A percentile compares a stretch with the other conserved stretches of the same genome.
These are phyloP conservation scores for Torymus auratus DNA, from an alignment of 2,888 invertebrate genomes.

Conservation along the genomic window DNA sequence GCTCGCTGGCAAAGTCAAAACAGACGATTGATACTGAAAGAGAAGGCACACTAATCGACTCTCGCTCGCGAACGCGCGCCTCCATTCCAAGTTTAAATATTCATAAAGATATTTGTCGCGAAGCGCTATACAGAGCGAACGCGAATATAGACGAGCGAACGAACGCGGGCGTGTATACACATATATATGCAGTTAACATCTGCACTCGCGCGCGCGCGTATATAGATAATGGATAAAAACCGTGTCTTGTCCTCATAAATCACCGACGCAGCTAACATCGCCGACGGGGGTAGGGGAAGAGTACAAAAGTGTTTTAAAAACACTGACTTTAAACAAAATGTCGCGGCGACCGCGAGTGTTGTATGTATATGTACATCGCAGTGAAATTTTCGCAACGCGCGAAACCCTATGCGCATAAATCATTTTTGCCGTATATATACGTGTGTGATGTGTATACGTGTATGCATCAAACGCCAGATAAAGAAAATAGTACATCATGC, in stretches of 20 bases:
- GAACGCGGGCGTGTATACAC: background rate
- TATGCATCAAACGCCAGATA: constrained; percentile 9
- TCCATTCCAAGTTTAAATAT: constrained; percentile 50
- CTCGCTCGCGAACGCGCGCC: background rate
- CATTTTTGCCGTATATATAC: background rate
- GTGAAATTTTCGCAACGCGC: constrained; percentile 25
- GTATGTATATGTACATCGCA: too few relatives aligned
- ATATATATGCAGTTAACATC: constrained; percentile 50
- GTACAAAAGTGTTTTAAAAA: constrained; percentile 17
- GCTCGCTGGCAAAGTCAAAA: background rate
- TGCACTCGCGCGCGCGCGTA: constrained; percentile 2
- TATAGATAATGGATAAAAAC: constrained; percentile 55
- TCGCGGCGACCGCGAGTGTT: too few relatives aligned
- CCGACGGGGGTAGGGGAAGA: background rate
- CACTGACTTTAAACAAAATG: constrained; percentile 22
- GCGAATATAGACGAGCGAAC: background rate
- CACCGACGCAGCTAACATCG: constrained; percentile 51
- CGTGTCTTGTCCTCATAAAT: constrained; percentile 57
- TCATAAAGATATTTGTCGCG: constrained; percentile 53
- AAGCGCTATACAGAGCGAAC: background rate
- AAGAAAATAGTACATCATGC: constrained; percentile 29
- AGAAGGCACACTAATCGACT: constrained; percentile 27
- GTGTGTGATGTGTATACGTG: too few relatives aligned
- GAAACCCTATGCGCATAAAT: constrained; percentile 37
- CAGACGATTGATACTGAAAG: constrained; percentile 11